These are phyloP conservation scores for Lutjanus argentimaculatus DNA, from an alignment of 2,797 vertebrate genomes.

Conservation along the genomic window DNA sequence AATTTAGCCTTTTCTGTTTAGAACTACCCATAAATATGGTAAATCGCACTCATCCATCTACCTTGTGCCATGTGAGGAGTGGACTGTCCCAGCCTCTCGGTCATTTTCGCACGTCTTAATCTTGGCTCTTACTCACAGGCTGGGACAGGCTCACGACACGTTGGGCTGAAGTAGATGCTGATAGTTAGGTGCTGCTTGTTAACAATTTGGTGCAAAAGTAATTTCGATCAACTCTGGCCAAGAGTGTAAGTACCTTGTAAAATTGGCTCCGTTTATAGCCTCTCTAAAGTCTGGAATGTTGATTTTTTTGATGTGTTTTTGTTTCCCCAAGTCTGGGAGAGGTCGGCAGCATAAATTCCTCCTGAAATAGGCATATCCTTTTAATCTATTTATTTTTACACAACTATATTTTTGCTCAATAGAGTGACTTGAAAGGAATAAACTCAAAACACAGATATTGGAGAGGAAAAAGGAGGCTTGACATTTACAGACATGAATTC, in stretches of 20 bases:
- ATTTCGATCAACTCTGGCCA: constrained; percentile 21
- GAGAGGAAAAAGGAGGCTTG: constrained; percentile 7
- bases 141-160: background rate
- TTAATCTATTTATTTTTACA: constrained; percentile 59
- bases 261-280: constrained; percentile 54
- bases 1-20: background rate
- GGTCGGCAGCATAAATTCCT: constrained; percentile 60
- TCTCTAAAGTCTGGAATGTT: constrained; percentile 69
- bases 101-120: background rate
- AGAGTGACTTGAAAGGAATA: background rate
- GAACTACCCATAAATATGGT: background rate
- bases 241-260: constrained; percentile 57
- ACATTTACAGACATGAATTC: constrained; percentile 35
- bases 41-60: background rate
- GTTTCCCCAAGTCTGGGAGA: constrained; percentile 71
- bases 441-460: constrained; percentile 17
- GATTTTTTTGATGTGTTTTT: constrained; percentile 64
- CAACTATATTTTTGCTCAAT: constrained; percentile 28
- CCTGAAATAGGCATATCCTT: constrained; percentile 60
- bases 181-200: constrained; percentile 45
- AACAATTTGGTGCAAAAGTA: constrained; percentile 39
- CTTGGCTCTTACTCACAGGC: background rate
- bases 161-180: constrained; percentile 32
- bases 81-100: too few species aligned
- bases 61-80: background rate